phyloP scores from a whole-genome alignment of 2,888 invertebrate species.

The Junonia oenone region DNA sequence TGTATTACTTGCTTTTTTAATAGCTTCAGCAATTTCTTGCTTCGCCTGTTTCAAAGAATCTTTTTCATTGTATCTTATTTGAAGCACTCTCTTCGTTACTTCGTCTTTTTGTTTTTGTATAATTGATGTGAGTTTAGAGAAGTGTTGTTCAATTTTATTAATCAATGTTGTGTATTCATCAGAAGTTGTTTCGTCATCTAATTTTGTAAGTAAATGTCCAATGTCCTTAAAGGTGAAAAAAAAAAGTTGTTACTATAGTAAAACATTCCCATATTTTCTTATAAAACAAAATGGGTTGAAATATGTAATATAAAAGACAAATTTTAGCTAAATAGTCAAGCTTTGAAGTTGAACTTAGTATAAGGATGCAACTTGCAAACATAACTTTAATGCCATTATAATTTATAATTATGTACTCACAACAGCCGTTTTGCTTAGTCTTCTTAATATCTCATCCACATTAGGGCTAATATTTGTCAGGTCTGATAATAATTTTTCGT shows the following conservation, averaged over 20 bases:
- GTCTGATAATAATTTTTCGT: constrained; percentile 49
- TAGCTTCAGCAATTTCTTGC: constrained; percentile 42
- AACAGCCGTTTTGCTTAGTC: constrained; percentile 67
- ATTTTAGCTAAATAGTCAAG: too few relatives aligned
- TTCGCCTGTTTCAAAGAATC: constrained; percentile 51
- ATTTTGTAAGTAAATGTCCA: constrained; percentile 55
- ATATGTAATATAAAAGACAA: too few relatives aligned
- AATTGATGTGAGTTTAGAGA: constrained; percentile 67
- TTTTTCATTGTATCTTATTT: constrained; percentile 48
- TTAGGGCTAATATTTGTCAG: constrained; percentile 49
- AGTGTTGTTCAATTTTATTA: constrained; percentile 67
- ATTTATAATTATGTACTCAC: constrained; percentile 44
- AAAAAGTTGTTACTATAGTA: too few relatives aligned
- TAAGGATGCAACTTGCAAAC: too few relatives aligned
- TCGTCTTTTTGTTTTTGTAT: constrained; percentile 75
- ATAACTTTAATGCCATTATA: too few relatives aligned
- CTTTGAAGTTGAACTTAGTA: too few relatives aligned
- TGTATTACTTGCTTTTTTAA: constrained; percentile 45
- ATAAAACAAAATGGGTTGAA: neutral
- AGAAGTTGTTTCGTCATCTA: constrained; percentile 49
- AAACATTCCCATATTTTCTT: too few relatives aligned
- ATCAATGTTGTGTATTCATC: constrained; percentile 46
- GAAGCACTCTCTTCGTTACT: constrained; percentile 50
- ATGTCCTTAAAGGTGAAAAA: constrained; percentile 45
- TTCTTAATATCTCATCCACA: constrained; percentile 58